Base-by-base conservation (phyloP, 2,888 invertebrate species). In the Dusona sp. region DNA sequence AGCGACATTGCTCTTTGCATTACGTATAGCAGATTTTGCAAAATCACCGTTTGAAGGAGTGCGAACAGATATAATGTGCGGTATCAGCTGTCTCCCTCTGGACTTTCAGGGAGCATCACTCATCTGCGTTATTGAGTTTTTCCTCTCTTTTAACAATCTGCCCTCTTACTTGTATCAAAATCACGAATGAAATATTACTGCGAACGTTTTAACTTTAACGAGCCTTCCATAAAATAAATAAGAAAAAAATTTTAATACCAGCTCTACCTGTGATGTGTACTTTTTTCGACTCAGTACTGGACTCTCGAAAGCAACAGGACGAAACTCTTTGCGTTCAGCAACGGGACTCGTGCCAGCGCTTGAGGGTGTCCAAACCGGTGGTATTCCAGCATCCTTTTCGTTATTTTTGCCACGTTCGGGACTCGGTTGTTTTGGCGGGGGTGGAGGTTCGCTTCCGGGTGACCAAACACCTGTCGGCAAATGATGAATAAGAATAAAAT, bases 321-420 rank as follows among this genome's bases (percentile, higher is more conserved):
- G 96, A 95, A 98, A 98, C 93, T 96, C 96, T 94, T 97, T 98
- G 90, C 97, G 95, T 89, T 97, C 96, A 42, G 96, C 94, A 78
- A 95, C 95, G 61, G 98, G 98, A 91, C 97, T 97, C 51, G 97
- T 95, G 88, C 95, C 96, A 72, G 96, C 96, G 92, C 95, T 96
- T 90, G 96, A 96, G 16, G 98, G 98, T 42, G 97, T 96, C 98
- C 98, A 98, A 89, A 98, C 95, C 29, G 97, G 96, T 70, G 96
- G 96, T 82, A 96, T 95, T 78, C 96, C 96, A 88, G 96, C 95
- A 92, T 95, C 94, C 90, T 94, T 94, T 74, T 95, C 90, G 95
- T 95, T 87, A 93, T 95, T 92, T 94, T 95, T 95, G 90, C 91
- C 95, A 91, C 93, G 94, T 88, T 92, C 94, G 88, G 91, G 94